Conservation (phyloP, 2,797 vertebrate species). For the Trachops cirrhosus region DNA sequence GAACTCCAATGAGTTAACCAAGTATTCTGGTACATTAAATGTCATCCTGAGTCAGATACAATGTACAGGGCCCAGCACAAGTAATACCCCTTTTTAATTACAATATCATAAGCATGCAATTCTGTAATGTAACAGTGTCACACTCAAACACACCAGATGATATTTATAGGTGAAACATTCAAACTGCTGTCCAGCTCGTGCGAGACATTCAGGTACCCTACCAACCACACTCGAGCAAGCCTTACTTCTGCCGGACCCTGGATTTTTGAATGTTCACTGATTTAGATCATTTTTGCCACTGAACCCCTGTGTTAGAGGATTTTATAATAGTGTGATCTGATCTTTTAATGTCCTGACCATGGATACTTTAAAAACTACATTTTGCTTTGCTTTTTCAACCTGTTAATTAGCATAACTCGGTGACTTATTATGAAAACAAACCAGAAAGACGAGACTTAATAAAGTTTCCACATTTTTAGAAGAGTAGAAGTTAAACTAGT, state of each 20-base stretch:
- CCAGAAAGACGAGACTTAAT: background rate
- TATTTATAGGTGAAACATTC: too few relatives aligned
- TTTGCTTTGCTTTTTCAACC: conserved; percentile 3
- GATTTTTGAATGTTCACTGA: too few relatives aligned
- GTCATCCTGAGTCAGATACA: background rate
- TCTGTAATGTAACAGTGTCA: too few relatives aligned
- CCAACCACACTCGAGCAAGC: too few relatives aligned
- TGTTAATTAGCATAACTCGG: background rate
- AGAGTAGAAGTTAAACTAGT: background rate
- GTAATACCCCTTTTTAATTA: too few relatives aligned
- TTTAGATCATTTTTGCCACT: background rate
- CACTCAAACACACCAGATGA: too few relatives aligned
- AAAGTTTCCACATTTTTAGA: background rate
- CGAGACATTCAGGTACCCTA: too few relatives aligned
- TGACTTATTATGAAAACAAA: conserved; percentile 3
- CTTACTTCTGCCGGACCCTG: too few relatives aligned
- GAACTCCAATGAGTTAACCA: background rate
- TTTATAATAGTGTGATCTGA: background rate
- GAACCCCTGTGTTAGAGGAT: background rate
- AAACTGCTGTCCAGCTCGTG: too few relatives aligned
- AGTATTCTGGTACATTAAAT: background rate
- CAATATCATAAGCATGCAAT: too few relatives aligned
- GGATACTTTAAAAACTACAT: background rate
- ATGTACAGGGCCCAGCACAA: too few relatives aligned
- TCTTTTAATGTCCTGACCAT: background rate